Percentiles rank a stretch among this genome's conserved stretches.
These are phyloP conservation scores for Cebus imitator DNA, from an alignment of 2,113 vertebrate species.

Conservation along the genomic window DNA sequence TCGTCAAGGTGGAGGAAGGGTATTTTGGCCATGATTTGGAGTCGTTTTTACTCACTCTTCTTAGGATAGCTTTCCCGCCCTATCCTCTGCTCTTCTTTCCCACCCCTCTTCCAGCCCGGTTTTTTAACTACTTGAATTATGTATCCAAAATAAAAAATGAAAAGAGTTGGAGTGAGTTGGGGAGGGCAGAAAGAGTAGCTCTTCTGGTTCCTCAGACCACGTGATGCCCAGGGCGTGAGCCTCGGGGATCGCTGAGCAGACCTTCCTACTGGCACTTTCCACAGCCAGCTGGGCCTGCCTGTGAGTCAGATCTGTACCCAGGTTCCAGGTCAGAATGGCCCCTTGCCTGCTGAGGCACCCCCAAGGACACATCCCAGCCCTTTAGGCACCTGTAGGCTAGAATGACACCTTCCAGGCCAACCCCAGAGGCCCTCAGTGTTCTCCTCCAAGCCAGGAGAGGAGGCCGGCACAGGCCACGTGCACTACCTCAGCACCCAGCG, in stretches of 20 bases:
- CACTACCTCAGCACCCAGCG: conserved; percentile 60
- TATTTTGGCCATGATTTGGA: neutral
- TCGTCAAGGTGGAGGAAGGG: neutral
- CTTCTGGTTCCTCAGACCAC: neutral
- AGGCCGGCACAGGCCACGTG: neutral
- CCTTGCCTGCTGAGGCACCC: neutral
- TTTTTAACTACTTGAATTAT: neutral
- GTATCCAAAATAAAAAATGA: neutral
- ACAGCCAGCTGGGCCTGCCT: neutral
- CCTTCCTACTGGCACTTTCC: neutral
- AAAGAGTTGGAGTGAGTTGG: neutral
- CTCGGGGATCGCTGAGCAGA: neutral
- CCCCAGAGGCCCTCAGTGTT: neutral
- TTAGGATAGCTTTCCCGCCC: fast-evolving
- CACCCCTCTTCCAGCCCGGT: neutral
- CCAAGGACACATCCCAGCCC: neutral
- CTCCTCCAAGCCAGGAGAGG: too few relatives aligned
- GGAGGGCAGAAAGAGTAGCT: fast-evolving
- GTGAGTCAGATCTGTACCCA: neutral
- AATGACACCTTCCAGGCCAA: neutral
- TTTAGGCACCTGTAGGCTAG: neutral
- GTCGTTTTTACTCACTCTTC: neutral
- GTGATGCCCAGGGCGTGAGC: fast-evolving
- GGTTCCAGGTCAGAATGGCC: neutral
- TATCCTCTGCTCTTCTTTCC: neutral